Evolutionary conservation across 37 sponge, comb jelly and placozoan genomes (phyloP), one percentile per base, ranked within the genome.

Genomic region (Beroe ovata): DNA sequence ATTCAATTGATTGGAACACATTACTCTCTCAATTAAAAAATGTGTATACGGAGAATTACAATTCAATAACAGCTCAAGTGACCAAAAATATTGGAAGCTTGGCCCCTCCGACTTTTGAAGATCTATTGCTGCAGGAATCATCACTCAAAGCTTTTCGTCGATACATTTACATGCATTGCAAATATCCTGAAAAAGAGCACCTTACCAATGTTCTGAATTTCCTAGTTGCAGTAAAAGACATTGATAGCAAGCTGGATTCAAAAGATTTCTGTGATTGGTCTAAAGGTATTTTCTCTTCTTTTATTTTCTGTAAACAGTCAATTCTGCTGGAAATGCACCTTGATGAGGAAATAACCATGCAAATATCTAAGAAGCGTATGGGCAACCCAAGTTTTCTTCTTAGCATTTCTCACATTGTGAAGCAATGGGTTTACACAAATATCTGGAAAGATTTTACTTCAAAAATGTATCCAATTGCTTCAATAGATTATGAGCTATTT

Each of bases 361-460:
- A 32, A 11, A 77, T 77, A 41, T 23, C 6, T n/a, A 39, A 42
- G n/a, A 77, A 77, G 54, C 26, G 38, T 23, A 1, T 35, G 28
- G 54, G 84, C 4, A 40, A 77, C 47, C 84, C 84, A 8, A 77
- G 54, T 23, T 77, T 77, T 40, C 54, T 77, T 1, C 19, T 77
- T 3, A 21, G 18, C 23, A 2, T 77, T 16, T 20, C 18, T 8
- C 23, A 23, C 8, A 23, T 77, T 3, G 47, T 77, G 6, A 33
- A 77, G 22, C 29, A 77, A 39, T 77, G 84, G 84, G 38, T 77
- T n/a, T 77, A 77, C 25, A 40, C 84, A 39, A 37, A 77, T 35
- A 16, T 77, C 1, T 77, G 84, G 84, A n/a, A 33, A n/a, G 28
- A 39, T 23, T 77, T 36, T 40, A 77, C 41, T 26, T 42, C 84